Conservation (phyloP, 2,797 vertebrate genomes). For the Cryptoprocta ferox region DNA sequence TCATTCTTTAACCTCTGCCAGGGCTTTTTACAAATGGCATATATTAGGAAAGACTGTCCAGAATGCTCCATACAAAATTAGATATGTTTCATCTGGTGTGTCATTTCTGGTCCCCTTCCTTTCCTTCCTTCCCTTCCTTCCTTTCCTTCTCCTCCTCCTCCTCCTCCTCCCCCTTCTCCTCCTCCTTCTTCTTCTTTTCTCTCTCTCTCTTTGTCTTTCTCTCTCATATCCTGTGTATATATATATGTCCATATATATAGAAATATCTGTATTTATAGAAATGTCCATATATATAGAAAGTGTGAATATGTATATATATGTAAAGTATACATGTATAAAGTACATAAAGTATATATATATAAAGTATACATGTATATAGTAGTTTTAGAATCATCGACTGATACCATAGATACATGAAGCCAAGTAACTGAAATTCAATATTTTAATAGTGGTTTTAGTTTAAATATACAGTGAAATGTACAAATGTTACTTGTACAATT, state of each 20-base stretch:
- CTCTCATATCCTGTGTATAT: not conserved
- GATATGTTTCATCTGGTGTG: not conserved
- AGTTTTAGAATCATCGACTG: not conserved
- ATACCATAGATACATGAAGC: not conserved
- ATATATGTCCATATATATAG: not conserved
- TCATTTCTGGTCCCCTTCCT: not conserved
- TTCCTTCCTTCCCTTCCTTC: no score
- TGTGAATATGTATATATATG: not conserved
- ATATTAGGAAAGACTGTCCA: not conserved
- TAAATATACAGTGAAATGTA: not conserved
- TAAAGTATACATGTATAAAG: not conserved
- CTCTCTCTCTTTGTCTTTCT: no score
- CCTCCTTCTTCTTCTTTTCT: no score
- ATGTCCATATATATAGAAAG: not conserved
- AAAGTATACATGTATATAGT: not conserved
- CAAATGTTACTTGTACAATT: not conserved
- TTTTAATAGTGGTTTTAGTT: not conserved
- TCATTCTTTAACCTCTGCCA: not conserved
- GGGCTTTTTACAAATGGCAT: not conserved
- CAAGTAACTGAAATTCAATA: not conserved
- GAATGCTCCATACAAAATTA: not conserved
- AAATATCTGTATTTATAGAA: not conserved
- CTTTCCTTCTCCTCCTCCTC: rapidly evolving
- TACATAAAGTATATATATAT: not conserved
- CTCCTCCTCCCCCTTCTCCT: no score